phyloP scores from a whole-genome alignment of 2,888 invertebrate genomes.

The Phaedon cochleariae region DNA sequence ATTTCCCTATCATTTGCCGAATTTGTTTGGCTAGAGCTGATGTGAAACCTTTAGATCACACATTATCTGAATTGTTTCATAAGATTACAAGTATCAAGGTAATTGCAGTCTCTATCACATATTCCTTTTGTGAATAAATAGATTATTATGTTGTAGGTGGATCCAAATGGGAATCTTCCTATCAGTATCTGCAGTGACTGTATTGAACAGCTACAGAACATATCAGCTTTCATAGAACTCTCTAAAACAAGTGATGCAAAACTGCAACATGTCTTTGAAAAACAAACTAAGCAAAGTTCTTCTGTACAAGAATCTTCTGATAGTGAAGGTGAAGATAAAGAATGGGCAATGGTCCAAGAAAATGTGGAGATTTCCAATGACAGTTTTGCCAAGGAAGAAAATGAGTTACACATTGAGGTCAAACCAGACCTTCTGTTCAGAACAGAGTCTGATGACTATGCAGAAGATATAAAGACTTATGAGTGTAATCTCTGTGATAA shows the following conservation, averaged over 20 bases:
- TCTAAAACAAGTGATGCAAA: conserved; percentile 17
- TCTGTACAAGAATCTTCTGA: background rate
- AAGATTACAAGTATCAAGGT: conserved; percentile 30
- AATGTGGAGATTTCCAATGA: background rate
- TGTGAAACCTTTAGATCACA: background rate
- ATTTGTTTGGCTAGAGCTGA: background rate
- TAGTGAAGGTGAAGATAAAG: background rate
- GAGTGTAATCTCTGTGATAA: conserved; percentile 30
- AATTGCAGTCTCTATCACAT: background rate
- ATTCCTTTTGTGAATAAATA: background rate
- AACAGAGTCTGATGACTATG: conserved; percentile 19
- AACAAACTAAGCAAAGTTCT: background rate
- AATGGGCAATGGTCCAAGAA: background rate
- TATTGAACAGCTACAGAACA: conserved; percentile 14
- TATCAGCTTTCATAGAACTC: conserved; percentile 20
- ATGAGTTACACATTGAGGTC: conserved; percentile 10
- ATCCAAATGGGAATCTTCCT: conserved; percentile 17
- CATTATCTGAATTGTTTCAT: conserved; percentile 24
- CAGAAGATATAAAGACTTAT: conserved; percentile 20
- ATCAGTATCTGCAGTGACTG: conserved; percentile 22
- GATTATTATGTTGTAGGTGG: conserved; percentile 6
- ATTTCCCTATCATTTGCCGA: background rate
- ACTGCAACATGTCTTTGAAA: conserved; percentile 9
- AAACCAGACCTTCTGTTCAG: background rate
- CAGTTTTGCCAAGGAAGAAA: conserved; percentile 10